phyloP scores from a whole-genome alignment of 2,797 vertebrate species.

The Neopelma chrysocephalum region DNA sequence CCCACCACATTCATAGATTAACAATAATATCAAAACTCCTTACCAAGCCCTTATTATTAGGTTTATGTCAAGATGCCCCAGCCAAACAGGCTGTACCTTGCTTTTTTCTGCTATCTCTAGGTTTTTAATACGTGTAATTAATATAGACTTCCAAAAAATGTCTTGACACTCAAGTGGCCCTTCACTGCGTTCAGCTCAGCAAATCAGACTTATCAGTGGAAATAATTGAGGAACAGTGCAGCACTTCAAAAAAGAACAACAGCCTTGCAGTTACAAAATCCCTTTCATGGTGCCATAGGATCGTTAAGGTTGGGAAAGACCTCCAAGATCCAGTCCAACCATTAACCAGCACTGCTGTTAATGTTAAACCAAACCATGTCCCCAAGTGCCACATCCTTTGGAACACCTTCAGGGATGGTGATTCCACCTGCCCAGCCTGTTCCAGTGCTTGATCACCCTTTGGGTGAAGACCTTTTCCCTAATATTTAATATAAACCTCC shows the following conservation, averaged over 20 bases:
- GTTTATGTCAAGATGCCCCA: not conserved
- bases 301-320: not conserved
- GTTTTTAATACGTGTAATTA: not conserved
- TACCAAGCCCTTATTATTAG: not conserved
- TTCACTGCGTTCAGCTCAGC: not conserved
- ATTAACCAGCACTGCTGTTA: too few species aligned
- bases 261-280: rapidly evolving
- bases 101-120: not conserved
- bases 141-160: not conserved
- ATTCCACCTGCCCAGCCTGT: not conserved
- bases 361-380: too few species aligned
- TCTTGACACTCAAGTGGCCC: not conserved
- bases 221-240: not conserved
- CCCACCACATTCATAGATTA: not conserved
- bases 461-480: not conserved
- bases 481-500: not conserved
- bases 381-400: not conserved
- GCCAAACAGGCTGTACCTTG: not conserved
- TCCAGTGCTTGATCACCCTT: not conserved
- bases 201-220: not conserved
- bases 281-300: not conserved
- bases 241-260: not conserved
- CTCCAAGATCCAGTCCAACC: not conserved
- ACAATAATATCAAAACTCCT: not conserved
- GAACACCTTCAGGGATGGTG: not conserved